Evolutionary conservation across 2,113 vertebrate species (phyloP), one percentile per base, ranked within the genome.

Genomic region (Syngnathoides biaculeatus): DNA sequence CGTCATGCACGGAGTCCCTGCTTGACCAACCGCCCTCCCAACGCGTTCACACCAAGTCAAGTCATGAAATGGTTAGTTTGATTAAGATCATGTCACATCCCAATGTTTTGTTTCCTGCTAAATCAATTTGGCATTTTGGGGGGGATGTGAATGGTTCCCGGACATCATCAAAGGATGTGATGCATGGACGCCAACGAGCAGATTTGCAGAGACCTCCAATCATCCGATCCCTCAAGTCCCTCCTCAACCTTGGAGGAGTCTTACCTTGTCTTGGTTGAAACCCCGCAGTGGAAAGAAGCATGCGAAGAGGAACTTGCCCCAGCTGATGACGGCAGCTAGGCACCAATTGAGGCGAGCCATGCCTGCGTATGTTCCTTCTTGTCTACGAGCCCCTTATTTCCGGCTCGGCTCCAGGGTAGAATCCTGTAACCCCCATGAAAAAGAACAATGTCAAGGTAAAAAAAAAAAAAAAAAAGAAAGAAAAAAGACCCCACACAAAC

Each of bases 301-400:
- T 50, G 92, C 88, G 69, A 95, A 92, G 81, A 96, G 80, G 82
- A 93, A 94, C 86, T 95, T 94, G 81, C 94, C 93, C 94, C 94
- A 95, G 87, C 92, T 92, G 87, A 96, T 88, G 84, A 95, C 82
- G 48, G 92, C 93, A 68, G 92, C 92, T 77, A 95, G 92, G 86
- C 94, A 96, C 92, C 93, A 94, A 87, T 92, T 90, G 86, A 93
- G 88, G 67, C 93, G 90, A 84, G 93, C 92, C 94, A 96, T 95
- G 82, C 82, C 79, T 84, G 71, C 47, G 52, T 77, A 79, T 72
- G 69, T 65, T 72, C 82, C 78, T 81, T 86, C 81, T 84, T 69
- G 79, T 84, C 80, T 79, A 84, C 87, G 84, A 80, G 85, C 75
- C 79, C 86, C 78, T 85, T 84, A 85, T 75, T 67, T 75, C 56